Base-by-base conservation (phyloP, 2,888 invertebrate species). In the Zeuzera pyrina region DNA sequence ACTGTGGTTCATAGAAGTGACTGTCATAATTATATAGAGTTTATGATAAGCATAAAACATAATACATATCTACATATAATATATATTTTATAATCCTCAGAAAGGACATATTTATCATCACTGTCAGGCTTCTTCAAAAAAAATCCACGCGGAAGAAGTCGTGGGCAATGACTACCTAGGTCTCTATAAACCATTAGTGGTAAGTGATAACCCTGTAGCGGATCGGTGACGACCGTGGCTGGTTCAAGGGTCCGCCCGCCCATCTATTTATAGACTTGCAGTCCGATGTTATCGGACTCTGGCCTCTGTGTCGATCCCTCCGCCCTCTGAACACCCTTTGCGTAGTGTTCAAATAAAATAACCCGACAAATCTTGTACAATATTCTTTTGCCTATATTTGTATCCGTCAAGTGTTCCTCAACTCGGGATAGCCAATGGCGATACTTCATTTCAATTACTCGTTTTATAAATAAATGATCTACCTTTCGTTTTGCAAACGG, bases 201-300 rank as follows among this genome's bases (percentile, higher is more conserved):
- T n/a, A n/a, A 25, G 25, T 31, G 38, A 45, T 56, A 66, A 55
- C 66, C 68, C 67, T 70, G 61, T 50, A 57, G 60, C 57, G 61
- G 53, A 54, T 52, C 52, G 57, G 61, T 63, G 71, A 61, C 60
- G 73, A 59, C 60, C 66, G 66, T 60, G 68, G 71, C 64, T 74
- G 73, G 79, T 78, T 79, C 78, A 78, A 79, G 81, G 76, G 77
- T 81, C 74, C 59, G 69, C 61, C 55, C 52, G 63, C 58, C 52
- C 52, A 58, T 68, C 81, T 83, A 83, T 83, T 83, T 81, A 78
- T 83, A 83, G 79, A 57, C 10, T 23, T 21, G 25, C 30, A 23
- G 14, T 25, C n/a, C 26, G 40, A 37, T 39, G 36, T 25, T 36
- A 39, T 39, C 39, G 30, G 16, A 19, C 15, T 19, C 11, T 24